phyloP scores from a whole-genome alignment of 2,888 invertebrate genomes.

The Coenonympha glycerion region DNA sequence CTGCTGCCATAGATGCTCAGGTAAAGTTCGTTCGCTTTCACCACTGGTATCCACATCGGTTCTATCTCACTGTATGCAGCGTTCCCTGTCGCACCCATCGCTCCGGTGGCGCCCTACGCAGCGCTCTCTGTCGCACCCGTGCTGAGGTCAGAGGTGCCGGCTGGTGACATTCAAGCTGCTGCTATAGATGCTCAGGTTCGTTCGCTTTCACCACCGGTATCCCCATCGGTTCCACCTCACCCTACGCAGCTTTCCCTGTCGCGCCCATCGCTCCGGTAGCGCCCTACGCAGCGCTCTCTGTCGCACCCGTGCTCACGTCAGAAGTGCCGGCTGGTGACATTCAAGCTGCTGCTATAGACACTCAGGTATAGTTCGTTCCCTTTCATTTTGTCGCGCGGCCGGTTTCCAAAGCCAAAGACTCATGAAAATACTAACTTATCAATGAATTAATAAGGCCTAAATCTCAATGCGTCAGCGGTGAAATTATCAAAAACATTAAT shows the following conservation, averaged over 20 bases:
- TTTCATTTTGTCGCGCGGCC: too few species aligned
- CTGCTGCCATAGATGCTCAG: conserved; percentile 59
- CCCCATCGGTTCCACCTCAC: background rate
- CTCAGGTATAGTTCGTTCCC: too few species aligned
- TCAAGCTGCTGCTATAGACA: conserved; percentile 60
- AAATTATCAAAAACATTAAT: too few species aligned
- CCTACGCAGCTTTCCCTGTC: background rate
- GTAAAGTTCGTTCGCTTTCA: too few species aligned
- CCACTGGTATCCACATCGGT: conserved; percentile 16
- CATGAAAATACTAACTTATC: too few species aligned
- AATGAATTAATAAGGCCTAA: too few species aligned
- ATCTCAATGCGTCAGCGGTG: too few species aligned
- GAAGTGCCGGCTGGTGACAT: conserved; percentile 52
- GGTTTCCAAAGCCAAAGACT: too few species aligned
- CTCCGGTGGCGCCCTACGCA: conserved; percentile 50
- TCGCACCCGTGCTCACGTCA: conserved; percentile 27
- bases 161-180: conserved; percentile 63
- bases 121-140: conserved; percentile 27
- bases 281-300: conserved; percentile 34
- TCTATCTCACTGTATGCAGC: conserved; percentile 29
- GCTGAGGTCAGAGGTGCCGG: conserved; percentile 31
- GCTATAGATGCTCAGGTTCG: conserved; percentile 59
- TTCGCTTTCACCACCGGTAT: too few species aligned
- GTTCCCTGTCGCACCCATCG: conserved; percentile 33
- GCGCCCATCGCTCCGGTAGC: conserved; percentile 37